phyloP scores from a whole-genome alignment of 2,888 invertebrate genomes.

The Therioaphis trifolii region DNA sequence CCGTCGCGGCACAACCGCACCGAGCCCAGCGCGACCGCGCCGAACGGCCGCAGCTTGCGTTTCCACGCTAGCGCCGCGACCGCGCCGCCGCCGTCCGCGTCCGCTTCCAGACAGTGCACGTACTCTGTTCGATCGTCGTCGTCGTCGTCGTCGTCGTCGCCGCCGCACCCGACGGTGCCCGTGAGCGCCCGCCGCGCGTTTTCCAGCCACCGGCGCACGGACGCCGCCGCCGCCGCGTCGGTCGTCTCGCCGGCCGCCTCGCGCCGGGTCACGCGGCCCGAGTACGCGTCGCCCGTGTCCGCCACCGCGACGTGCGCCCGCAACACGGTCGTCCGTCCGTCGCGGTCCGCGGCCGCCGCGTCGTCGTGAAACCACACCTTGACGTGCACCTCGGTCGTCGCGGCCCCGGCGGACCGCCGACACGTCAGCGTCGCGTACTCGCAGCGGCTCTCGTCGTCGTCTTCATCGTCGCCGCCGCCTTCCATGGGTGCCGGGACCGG shows the following conservation, averaged over 20 bases:
- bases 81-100: not conserved
- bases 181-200: not conserved
- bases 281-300: no score
- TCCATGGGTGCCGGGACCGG: no score
- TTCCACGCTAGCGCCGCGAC: not conserved
- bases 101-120: not conserved
- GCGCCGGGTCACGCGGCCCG: no score
- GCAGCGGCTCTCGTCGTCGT: not conserved
- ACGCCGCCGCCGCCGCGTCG: not conserved
- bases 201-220: not conserved
- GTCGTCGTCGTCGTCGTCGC: not conserved
- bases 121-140: not conserved
- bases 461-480: not conserved
- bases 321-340: not conserved
- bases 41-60: not conserved
- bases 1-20: not conserved
- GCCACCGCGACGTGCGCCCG: not conserved
- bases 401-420: not conserved
- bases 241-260: not conserved
- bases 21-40: not conserved
- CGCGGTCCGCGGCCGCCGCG: not conserved
- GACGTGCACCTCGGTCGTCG: not conserved
- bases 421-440: constrained; percentile 14
- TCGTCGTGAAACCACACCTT: not conserved
- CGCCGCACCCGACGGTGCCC: not conserved